Percentiles rank a stretch among this genome's conserved stretches.
phyloP scores from a whole-genome alignment of 2,888 invertebrate species.

The Cerceris rybyensis region DNA sequence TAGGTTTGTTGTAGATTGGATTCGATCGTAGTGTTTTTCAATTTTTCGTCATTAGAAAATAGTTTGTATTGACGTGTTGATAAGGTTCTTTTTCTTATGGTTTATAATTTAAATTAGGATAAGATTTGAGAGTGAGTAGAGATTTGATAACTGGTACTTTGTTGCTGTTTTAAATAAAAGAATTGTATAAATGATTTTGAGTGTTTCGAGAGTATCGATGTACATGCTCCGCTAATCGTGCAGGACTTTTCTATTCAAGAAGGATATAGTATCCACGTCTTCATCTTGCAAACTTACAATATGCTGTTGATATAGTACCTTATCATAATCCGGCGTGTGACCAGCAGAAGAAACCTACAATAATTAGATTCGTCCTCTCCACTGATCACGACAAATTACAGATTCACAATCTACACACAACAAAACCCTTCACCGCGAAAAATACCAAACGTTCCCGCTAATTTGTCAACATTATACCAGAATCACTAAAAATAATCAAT shows the following conservation, averaged over 20 bases:
- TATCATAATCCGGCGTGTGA: slow-evolving; percentile 42
- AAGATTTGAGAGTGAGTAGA: too few species aligned
- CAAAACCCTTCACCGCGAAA: neutral
- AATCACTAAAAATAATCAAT: too few species aligned
- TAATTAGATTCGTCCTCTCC: slow-evolving; percentile 39
- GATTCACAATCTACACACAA: neutral
- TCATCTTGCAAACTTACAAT: neutral
- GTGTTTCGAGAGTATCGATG: neutral
- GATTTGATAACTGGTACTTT: too few species aligned
- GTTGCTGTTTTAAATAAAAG: too few species aligned
- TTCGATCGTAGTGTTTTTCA: too few species aligned
- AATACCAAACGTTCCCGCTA: neutral
- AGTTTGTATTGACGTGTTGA: neutral
- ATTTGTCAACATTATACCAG: neutral
- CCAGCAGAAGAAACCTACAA: slow-evolving; percentile 49
- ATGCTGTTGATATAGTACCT: slow-evolving; percentile 35
- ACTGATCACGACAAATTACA: neutral
- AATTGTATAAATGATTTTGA: too few species aligned
- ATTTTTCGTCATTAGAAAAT: neutral
- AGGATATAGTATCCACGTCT: neutral
- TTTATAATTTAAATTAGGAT: neutral
- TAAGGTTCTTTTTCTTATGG: neutral
- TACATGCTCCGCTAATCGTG: neutral
- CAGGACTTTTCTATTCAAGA: neutral
- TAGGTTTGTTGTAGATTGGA: neutral